Conservation (phyloP, 2,888 invertebrate species). For the Bruchidius siliquastri region DNA sequence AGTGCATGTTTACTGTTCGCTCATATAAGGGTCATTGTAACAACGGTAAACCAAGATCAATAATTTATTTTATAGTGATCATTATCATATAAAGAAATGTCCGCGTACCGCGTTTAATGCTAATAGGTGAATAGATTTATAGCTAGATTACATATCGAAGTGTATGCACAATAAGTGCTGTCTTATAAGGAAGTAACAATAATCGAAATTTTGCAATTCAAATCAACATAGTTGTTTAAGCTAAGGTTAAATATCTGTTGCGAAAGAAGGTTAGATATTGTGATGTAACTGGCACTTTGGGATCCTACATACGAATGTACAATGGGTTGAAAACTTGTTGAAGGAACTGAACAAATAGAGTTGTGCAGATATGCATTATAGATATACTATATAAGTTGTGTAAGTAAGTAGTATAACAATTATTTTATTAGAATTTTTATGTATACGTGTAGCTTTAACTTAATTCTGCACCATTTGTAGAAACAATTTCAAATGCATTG, state of each 20-base stretch:
- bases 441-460: no score
- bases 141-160: neutral
- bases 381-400: no score
- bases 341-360: no score
- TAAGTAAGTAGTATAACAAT: no score
- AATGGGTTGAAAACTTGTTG: no score
- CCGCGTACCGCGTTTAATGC: neutral
- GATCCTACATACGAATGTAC: neutral
- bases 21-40: neutral
- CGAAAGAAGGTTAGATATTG: no score
- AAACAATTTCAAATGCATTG: no score
- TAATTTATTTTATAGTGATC: neutral
- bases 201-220: neutral
- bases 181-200: neutral
- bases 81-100: neutral
- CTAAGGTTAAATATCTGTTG: neutral
- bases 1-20: neutral
- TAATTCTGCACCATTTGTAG: no score
- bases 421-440: no score
- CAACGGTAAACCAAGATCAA: neutral
- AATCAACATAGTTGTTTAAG: neutral
- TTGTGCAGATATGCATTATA: no score
- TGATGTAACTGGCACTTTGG: neutral
- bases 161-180: neutral
- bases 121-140: neutral